Conservation (phyloP, 2,888 invertebrate species). For the Acleris literana region DNA sequence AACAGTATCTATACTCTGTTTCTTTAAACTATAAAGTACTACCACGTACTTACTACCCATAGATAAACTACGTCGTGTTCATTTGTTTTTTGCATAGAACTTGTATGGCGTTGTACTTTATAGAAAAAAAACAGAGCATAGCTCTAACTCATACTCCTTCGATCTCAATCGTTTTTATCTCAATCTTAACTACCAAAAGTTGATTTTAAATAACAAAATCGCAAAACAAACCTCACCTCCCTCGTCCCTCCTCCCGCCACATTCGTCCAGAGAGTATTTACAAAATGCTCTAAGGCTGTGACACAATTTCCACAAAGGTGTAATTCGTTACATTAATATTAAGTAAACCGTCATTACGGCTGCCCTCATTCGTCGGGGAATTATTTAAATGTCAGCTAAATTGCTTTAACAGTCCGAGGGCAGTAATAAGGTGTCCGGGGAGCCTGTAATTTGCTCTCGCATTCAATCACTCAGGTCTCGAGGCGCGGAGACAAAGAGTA, state of each 20-base stretch:
- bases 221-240: not conserved
- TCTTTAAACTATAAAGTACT: no score
- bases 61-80: no score
- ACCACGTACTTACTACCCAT: no score
- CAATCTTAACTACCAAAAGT: not conserved
- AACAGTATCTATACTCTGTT: no score
- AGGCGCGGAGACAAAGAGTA: slow-evolving; percentile 51
- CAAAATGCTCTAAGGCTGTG: slow-evolving; percentile 3
- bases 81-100: no score
- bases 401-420: slow-evolving; percentile 78
- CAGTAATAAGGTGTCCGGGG: slow-evolving; percentile 78
- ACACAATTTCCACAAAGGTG: slow-evolving; percentile 24
- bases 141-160: no score
- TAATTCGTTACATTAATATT: slow-evolving; percentile 45
- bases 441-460: slow-evolving; percentile 77
- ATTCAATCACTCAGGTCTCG: slow-evolving; percentile 72
- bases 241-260: slow-evolving; percentile 9
- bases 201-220: not conserved
- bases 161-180: no score
- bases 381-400: slow-evolving; percentile 83
- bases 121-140: no score
- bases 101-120: no score
- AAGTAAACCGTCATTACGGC: slow-evolving; percentile 66
- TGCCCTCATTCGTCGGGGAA: slow-evolving; percentile 69
- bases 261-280: slow-evolving; percentile 2